Base-by-base conservation (phyloP, 2,113 vertebrate species). In the Microtus richardsoni region DNA sequence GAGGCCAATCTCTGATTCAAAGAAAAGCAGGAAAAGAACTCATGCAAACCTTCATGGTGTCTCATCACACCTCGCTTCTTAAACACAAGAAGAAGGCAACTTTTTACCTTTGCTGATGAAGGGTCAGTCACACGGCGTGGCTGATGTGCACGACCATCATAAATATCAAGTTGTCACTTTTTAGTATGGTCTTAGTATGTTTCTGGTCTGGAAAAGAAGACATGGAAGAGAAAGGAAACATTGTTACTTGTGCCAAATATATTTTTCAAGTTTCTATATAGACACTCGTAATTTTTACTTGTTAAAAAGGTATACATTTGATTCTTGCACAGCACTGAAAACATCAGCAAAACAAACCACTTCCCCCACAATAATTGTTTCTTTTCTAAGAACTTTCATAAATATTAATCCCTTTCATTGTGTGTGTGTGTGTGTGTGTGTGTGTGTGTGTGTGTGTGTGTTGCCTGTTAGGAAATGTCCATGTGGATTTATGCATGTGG, bases 301-400 rank as follows among this genome's bases (percentile, higher is more conserved):
- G 93, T 87, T 41, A 88, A 92, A 47, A 66, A 90, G 94, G 30
- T 60, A 70, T 33, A 79, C 36, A 80, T 68, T n/a, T 85, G 0
- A 78, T 91, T 92, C 36, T 91, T 92, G 80, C 10, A 41, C 4
- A 58, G 30, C 24, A 68, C 54, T 36, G 8, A 88, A 93, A 94
- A 96, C 26, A 41, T 78, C 62, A 92, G 74, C 26, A 44, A 68
- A 62, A 85, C 0, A 16, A 54, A 17, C 4, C 60, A 62, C 85
- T 68, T 93, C 87, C 90, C 39, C 54, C 10, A 36, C 30, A 68
- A 68, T 49, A 66, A 36, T 21, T 77, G 86, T 74, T 36, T 88
- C 88, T 87, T 75, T 91, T 80, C 91, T 95, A 93, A 84, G 26
- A 58, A 88, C 21, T 88, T 93, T 33, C 13, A 80, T 58, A 96